A percentile compares a stretch with the other conserved stretches of the same genome.
These are phyloP conservation scores for Sminthurides bifidus DNA, from an alignment of 1,140 invertebrate genomes.

Conservation along the genomic window DNA sequence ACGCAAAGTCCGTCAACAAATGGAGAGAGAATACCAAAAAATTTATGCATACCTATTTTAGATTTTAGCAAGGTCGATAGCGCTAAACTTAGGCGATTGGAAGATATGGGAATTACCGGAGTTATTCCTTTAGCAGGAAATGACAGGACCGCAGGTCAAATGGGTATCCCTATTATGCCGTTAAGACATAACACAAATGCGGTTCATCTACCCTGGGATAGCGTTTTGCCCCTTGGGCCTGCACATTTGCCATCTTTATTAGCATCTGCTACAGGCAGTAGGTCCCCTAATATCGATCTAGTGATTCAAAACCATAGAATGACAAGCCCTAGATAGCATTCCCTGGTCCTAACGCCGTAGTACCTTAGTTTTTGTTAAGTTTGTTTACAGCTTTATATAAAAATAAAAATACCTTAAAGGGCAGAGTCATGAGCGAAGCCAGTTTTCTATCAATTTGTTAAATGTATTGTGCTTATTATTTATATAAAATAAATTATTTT, in stretches of 20 bases:
- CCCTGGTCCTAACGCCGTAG: no score
- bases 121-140: constrained; percentile 21
- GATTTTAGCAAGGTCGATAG: constrained; percentile 18
- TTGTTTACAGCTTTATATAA: no score
- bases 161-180: constrained; percentile 22
- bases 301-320: no score
- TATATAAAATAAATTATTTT: no score
- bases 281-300: neutral
- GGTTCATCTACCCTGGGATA: constrained; percentile 15
- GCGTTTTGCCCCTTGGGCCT: constrained; percentile 18
- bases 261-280: neutral
- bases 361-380: no score
- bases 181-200: constrained; percentile 3
- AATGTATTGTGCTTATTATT: no score
- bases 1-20: neutral
- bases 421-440: no score
- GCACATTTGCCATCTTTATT: constrained; percentile 1
- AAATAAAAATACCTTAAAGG: no score
- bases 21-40: neutral
- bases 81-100: constrained; percentile 7
- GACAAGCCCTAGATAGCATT: no score
- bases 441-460: no score
- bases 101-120: constrained; percentile 18
- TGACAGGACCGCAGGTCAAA: constrained; percentile 7
- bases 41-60: constrained; percentile 20